Conservation (phyloP, 2,113 vertebrate genomes). For the Cyprinodon variegatus region DNA sequence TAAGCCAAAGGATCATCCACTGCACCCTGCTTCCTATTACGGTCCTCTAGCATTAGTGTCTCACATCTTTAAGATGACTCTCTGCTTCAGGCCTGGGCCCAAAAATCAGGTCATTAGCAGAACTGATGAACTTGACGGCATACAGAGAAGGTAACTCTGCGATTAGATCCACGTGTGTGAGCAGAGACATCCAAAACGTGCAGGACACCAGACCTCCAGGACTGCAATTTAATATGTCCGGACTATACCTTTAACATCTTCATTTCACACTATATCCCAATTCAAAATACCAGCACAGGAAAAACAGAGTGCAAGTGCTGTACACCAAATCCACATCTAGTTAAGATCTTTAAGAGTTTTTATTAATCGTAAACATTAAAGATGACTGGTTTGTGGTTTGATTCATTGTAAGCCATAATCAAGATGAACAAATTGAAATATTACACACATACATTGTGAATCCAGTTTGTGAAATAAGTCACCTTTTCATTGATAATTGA, state of each 20-base stretch:
- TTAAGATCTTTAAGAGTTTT: not conserved
- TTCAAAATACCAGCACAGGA: not conserved
- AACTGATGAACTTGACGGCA: too few species aligned
- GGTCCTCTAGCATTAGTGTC: too few species aligned
- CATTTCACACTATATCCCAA: not conserved
- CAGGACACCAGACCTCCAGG: too few species aligned
- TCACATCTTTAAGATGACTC: too few species aligned
- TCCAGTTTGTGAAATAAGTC: not conserved
- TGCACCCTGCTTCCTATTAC: too few species aligned
- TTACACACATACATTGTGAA: not conserved
- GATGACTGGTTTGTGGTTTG: not conserved
- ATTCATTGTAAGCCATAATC: not conserved
- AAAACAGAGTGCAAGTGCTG: not conserved
- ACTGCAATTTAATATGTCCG: too few species aligned
- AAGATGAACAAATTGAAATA: not conserved
- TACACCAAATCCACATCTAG: not conserved
- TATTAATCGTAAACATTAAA: not conserved
- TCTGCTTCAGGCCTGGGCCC: too few species aligned
- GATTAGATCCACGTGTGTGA: too few species aligned
- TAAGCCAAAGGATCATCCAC: too few species aligned
- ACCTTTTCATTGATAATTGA: not conserved
- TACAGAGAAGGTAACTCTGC: too few species aligned
- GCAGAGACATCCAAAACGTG: too few species aligned
- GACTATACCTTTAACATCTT: not conserved
- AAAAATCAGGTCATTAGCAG: too few species aligned